Percentiles rank a stretch among this genome's conserved stretches.
Evolutionary conservation across 2,888 invertebrate species (phyloP).

Genomic region (Idaea straminata): DNA sequence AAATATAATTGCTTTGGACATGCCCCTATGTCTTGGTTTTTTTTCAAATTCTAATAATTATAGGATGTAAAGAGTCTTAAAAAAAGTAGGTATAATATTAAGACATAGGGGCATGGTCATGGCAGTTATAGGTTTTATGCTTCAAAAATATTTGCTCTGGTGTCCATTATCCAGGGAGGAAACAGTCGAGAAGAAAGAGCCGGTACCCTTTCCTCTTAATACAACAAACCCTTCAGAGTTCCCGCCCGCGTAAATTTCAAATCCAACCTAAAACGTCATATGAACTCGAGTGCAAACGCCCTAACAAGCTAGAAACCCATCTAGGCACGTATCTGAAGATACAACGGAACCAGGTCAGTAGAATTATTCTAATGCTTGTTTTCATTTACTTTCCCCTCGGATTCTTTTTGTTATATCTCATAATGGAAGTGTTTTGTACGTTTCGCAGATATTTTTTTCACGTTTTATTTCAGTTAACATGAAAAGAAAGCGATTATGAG

Average conservation of each 20-base stretch:
- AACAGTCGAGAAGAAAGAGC: too few species aligned
- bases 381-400: constrained; percentile 30
- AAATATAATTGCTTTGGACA: too few species aligned
- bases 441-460: neutral
- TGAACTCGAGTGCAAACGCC: neutral
- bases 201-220: too few species aligned
- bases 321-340: neutral
- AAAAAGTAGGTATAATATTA: too few species aligned
- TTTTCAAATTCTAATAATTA: too few species aligned
- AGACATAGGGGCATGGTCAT: too few species aligned
- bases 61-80: too few species aligned
- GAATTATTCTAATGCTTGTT: constrained; percentile 37
- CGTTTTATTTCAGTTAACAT: neutral
- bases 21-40: too few species aligned
- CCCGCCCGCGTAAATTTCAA: too few species aligned
- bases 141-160: too few species aligned
- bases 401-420: constrained; percentile 29
- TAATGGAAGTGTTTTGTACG: constrained; percentile 2
- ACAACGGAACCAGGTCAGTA: constrained; percentile 32
- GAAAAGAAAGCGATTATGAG: neutral
- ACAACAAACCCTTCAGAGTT: neutral
- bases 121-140: too few species aligned
- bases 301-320: neutral
- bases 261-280: neutral
- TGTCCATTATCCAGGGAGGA: too few species aligned